Evolutionary conservation across 2,113 vertebrate genomes (phyloP), one percentile per base, ranked within the genome.

Genomic region (Herpetotheres cachinnans): DNA sequence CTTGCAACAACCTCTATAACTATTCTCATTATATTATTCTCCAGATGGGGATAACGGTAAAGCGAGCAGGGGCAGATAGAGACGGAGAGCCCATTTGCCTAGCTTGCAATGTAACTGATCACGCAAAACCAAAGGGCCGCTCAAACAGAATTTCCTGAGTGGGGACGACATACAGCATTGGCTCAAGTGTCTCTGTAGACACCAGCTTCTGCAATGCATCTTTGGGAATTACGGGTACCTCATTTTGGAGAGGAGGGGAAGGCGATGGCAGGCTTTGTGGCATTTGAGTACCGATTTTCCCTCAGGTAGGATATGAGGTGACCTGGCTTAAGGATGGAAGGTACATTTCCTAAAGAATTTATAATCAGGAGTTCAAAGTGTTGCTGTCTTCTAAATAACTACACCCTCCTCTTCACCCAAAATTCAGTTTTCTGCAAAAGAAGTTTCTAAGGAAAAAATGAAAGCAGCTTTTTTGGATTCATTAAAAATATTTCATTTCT

Each of bases 21-120:
- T 90, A 61, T 93, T 96, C 91, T 96, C 95, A 95, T 97, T 91
- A 97, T 29, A 56, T 86, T 89, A 66, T 90, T 73, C 93, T 95
- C 91, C 96, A 95, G 96, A 87, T 87, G 93, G 84, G 93, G 58
- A 95, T 30, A 74, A 78, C 1, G 8, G 89, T 21, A 58, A 62
- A 89, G 74, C 7, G 26, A 91, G 73, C 72, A 44, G 52, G 52
- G 73, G 66, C 61, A 89, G 77, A 83, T 1, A 54, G 91, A 63
- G 76, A n/a, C 34, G 73, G 84, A 73, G 38, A 95, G 17, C 70
- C 58, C 70, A 6, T 93, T 94, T 93, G 54, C 84, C 61, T 58
- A 47, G 30, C 62, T 30, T 85, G 54, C 70, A 44, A 0, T 9
- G 62, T 69, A 72, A 82, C 69, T 16, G 65, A 21, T n/a, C 5